A percentile compares a stretch with the other conserved stretches of the same genome.
Conservation (phyloP, 37 sponge, comb jelly and placozoan species). For the Hormiphora californensis region DNA sequence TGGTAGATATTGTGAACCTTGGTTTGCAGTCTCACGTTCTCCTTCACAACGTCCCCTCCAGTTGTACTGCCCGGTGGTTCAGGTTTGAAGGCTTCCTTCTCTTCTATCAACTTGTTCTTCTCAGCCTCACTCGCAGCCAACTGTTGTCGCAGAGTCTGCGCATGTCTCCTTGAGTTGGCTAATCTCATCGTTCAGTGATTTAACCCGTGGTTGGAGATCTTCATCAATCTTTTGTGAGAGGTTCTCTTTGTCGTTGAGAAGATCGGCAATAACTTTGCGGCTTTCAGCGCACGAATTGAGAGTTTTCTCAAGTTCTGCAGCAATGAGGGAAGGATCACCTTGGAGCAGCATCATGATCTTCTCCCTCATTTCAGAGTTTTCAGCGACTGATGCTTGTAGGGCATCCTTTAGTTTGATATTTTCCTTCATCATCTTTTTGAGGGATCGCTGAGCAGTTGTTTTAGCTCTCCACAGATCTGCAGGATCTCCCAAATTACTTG, state of each 20-base stretch:
- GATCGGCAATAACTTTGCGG: constrained; percentile 23
- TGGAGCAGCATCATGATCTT: constrained; percentile 39
- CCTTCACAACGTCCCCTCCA: constrained; percentile 23
- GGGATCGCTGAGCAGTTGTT: not conserved
- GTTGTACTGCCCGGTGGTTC: constrained; percentile 42
- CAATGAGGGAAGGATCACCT: constrained; percentile 19
- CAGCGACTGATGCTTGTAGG: not conserved
- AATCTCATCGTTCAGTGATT: constrained; percentile 12
- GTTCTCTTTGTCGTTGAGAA: constrained; percentile 37
- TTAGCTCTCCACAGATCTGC: constrained; percentile 3
- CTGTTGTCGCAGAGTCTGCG: not conserved
- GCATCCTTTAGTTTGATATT: constrained; percentile 38
- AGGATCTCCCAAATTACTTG: not conserved
- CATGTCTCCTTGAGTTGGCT: not conserved
- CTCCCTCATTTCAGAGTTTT: constrained; percentile 15
- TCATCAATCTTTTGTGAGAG: not conserved
- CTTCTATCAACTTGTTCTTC: not conserved
- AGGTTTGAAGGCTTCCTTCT: constrained; percentile 12
- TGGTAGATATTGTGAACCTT: constrained; percentile 52
- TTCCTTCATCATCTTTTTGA: constrained; percentile 46
- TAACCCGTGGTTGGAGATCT: not conserved
- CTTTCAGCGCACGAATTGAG: constrained; percentile 38
- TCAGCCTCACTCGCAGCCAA: not conserved
- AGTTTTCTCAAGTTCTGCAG: constrained; percentile 43
- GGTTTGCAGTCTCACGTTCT: constrained; percentile 47